These are phyloP conservation scores for Enteromius thamalakanensis DNA, from an alignment of 2,797 vertebrate genomes.

Conservation along the genomic window DNA sequence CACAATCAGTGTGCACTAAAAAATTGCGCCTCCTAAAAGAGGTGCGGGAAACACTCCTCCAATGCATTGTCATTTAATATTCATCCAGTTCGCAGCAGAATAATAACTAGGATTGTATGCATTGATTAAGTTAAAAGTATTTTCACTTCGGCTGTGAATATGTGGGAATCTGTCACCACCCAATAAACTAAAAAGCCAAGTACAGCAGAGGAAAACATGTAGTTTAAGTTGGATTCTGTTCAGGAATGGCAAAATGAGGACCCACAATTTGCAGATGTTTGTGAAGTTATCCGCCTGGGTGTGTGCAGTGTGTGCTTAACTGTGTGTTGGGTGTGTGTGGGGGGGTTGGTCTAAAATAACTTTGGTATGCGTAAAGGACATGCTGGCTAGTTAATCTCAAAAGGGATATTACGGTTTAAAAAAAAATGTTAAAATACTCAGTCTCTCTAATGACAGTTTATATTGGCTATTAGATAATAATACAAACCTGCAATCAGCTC, in stretches of 20 bases:
- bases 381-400: slow-evolving; percentile 19
- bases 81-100: not conserved
- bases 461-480: slow-evolving; percentile 64
- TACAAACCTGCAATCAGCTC: slow-evolving; percentile 42
- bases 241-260: slow-evolving; percentile 68
- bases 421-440: not conserved
- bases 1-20: not conserved
- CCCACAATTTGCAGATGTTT: slow-evolving; percentile 89
- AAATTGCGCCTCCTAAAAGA: not conserved
- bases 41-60: not conserved
- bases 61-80: slow-evolving; percentile 13
- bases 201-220: slow-evolving; percentile 58
- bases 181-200: not conserved
- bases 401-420: not conserved
- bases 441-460: not conserved
- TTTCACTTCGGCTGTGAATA: slow-evolving; percentile 17
- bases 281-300: slow-evolving; percentile 74
- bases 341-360: slow-evolving; percentile 78
- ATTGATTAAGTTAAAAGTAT: slow-evolving; percentile 11
- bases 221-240: slow-evolving; percentile 72
- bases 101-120: not conserved
- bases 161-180: slow-evolving; percentile 35
- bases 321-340: slow-evolving; percentile 48
- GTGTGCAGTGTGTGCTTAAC: slow-evolving; percentile 76
- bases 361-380: slow-evolving; percentile 68